These are phyloP conservation scores for Myoxocephalus aenaeus DNA, from an alignment of 2,797 vertebrate genomes.

Conservation along the genomic window DNA sequence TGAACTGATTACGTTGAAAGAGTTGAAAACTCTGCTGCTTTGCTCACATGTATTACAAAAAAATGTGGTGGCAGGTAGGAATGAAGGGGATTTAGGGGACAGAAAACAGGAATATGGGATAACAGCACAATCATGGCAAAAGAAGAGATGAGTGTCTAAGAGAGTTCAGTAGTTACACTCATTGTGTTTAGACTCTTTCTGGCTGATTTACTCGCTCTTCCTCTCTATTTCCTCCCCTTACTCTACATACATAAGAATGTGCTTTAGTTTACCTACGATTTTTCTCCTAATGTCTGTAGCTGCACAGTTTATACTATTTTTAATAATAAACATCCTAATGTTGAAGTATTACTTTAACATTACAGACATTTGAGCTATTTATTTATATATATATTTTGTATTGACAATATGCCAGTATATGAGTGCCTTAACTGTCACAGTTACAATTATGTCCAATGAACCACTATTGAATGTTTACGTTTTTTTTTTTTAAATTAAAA, in stretches of 20 bases:
- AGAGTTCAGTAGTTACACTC: not conserved
- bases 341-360: not conserved
- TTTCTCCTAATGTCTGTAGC: slow-evolving; percentile 14
- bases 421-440: not conserved
- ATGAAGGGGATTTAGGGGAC: slow-evolving; percentile 63
- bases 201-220: slow-evolving; percentile 6
- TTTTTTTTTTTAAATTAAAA: too few relatives aligned
- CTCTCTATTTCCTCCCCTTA: not conserved
- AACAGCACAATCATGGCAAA: not conserved
- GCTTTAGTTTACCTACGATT: not conserved
- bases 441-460: not conserved
- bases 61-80: slow-evolving; percentile 12
- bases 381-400: not conserved
- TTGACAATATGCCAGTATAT: not conserved
- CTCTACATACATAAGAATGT: slow-evolving; percentile 4
- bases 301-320: not conserved
- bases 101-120: slow-evolving; percentile 1
- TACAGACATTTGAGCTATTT: not conserved
- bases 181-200: slow-evolving; percentile 32
- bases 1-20: slow-evolving; percentile 81
- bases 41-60: slow-evolving; percentile 22
- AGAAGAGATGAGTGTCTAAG: not conserved
- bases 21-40: slow-evolving; percentile 68
- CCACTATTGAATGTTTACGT: not conserved
- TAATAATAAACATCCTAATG: not conserved